Evolutionary conservation across 2,113 vertebrate genomes (phyloP), one percentile per base, ranked within the genome.

Genomic region (Cyanoramphus novaezelandiae): DNA sequence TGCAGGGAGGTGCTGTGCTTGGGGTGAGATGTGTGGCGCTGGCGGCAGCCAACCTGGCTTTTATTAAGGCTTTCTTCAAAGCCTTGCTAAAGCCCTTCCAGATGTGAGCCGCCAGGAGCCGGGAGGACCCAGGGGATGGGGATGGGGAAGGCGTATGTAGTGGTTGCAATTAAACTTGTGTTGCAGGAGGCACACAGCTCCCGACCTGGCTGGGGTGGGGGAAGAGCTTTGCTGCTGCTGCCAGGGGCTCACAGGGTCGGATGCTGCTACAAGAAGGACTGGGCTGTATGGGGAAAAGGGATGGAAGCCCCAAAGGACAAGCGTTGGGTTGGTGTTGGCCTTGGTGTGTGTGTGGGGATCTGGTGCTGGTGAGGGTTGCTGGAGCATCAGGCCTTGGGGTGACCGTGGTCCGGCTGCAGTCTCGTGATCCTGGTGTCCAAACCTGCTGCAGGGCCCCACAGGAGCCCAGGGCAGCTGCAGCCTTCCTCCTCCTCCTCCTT

Each of bases 1-100:
- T 67, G 7, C 3, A 3, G 59, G 86, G 55, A 37, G 46, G 49
- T 5, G 2, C 29, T 0, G 2, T 35, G n/a, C 7, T 11, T 14
- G 5, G 57, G 62, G 82, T 76, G n/a, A n/a, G 55, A 33, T 55
- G 11, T 55, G 8, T 6, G 13, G 75, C 1, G 18, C 70, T 65
- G 24, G 71, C 6, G 0, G 59, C 64, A 88, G 41, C 93, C 79
- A 90, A 93, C 94, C 96, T 97, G 97, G 82, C 88, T 98, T 96
- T 94, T 96, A 86, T 97, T 97, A 97, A 93, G 75, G 85, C 74
- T 68, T 72, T 60, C 50, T 92, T 93, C 80, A 75, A 93, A 90
- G 88, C 64, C 17, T 20, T 53, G 39, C 89, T 92, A 96, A 97
- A 95, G 68, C 93, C 92, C 85, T 97, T 97, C 96, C 97, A 97